Evolutionary conservation across 1,140 invertebrate species (phyloP).

Genomic region (Diabrotica undecimpunctata): DNA sequence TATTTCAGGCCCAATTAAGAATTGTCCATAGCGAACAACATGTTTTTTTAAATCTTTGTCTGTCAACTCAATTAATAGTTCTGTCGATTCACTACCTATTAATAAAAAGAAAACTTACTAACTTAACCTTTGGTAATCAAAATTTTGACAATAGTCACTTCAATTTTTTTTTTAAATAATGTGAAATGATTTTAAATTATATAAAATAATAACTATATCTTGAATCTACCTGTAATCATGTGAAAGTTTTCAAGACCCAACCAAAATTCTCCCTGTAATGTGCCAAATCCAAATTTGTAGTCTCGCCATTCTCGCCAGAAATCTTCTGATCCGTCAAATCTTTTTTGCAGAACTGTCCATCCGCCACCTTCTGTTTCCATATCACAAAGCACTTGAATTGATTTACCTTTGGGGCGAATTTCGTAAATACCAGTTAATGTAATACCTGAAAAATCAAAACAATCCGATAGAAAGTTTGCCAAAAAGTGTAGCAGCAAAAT

Average conservation of each 20-base stretch:
- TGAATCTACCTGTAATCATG: constrained; percentile 45
- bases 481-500: too few relatives aligned
- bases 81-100: constrained; percentile 33
- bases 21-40: constrained; percentile 60
- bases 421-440: constrained; percentile 44
- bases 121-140: too few relatives aligned
- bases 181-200: too few relatives aligned
- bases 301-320: constrained; percentile 62
- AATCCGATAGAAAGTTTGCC: too few relatives aligned
- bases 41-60: constrained; percentile 56
- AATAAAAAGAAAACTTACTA: background rate
- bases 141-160: too few relatives aligned
- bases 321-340: constrained; percentile 59
- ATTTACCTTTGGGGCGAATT: constrained; percentile 11
- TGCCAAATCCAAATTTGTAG: constrained; percentile 57
- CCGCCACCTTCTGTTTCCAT: constrained; percentile 54
- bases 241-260: constrained; percentile 50
- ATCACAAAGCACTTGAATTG: constrained; percentile 63
- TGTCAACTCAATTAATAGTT: constrained; percentile 61
- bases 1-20: constrained; percentile 60
- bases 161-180: too few relatives aligned
- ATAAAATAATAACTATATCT: too few relatives aligned
- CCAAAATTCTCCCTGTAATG: constrained; percentile 52
- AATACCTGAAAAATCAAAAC: background rate
- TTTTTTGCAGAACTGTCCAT: constrained; percentile 62